Evolutionary conservation across 2,888 invertebrate species (phyloP).

Genomic region (Mimachlamys varia): DNA sequence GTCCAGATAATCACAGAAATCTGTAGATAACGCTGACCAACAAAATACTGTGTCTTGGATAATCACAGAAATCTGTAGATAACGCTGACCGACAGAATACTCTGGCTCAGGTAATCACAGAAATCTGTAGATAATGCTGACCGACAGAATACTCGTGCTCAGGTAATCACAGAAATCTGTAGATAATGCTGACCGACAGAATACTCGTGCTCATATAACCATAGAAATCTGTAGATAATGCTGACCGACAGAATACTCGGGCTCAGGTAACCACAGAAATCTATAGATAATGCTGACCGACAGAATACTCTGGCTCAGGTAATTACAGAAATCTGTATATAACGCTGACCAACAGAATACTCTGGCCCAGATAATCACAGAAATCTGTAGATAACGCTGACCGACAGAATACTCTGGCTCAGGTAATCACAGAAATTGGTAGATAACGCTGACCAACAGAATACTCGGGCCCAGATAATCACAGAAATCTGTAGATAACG

Average conservation of each 20-base stretch:
- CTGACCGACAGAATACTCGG: slow-evolving; percentile 71
- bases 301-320: slow-evolving; percentile 78
- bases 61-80: too few species aligned
- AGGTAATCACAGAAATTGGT: too few species aligned
- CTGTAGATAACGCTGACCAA: slow-evolving; percentile 82
- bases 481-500: too few species aligned
- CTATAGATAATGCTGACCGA: slow-evolving; percentile 82
- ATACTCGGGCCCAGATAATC: slow-evolving; percentile 74
- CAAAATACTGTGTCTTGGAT: slow-evolving; percentile 88
- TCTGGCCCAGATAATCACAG: slow-evolving; percentile 75
- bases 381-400: slow-evolving; percentile 83
- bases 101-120: slow-evolving; percentile 75
- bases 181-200: too few species aligned
- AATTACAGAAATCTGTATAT: too few species aligned
- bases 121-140: slow-evolving; percentile 83
- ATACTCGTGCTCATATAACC: too few species aligned
- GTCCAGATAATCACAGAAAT: too few species aligned
- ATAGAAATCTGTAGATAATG: too few species aligned
- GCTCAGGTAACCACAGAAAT: slow-evolving; percentile 75
- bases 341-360: slow-evolving; percentile 75
- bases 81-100: slow-evolving; percentile 75
- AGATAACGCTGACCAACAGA: slow-evolving; percentile 81
- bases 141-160: slow-evolving; percentile 72
- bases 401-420: slow-evolving; percentile 72
- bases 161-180: too few species aligned